Base-by-base conservation (phyloP, 2,888 invertebrate species). In the Criorhina ranunculi region DNA sequence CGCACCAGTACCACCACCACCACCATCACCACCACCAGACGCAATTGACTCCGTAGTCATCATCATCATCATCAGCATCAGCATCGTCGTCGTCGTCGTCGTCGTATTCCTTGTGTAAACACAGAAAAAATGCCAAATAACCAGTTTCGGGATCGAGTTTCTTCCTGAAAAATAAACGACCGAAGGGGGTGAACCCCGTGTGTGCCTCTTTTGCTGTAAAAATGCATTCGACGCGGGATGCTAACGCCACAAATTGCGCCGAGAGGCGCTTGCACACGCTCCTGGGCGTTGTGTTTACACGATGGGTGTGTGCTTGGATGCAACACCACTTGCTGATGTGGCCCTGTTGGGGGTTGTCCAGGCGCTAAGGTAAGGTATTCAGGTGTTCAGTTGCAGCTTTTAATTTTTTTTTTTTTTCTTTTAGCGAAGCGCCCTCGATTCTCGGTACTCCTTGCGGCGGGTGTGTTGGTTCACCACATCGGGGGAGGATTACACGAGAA, bases 231-330 rank as follows among this genome's bases (percentile, higher is more conserved):
- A 24, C 3, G 44, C 7, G 35, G 35, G 29, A 80, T 85, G 85
- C 85, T 76, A 85, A 85, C 85, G 85, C 85, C 85, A 85, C 49
- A 53, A 59, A 83, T 64, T 44, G 67, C 24, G n/a, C n/a, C n/a
- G n/a, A 33, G 51, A 70, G 73, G 85, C 85, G 80, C 80, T 85
- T 70, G 75, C 49, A 46, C 57, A 59, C 40, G 69, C 80, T 80
- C 40, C 53, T 75, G 70, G 75, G 75, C 64, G 69, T 75, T 70
- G 31, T 85, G 80, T 85, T 85, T 85, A 80, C 59, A 66, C 15
- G 17, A 31, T 49, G 17, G 33, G 69, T 77, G 53, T 77, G 53
- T 51, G 42, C 66, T 33, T 33, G 8, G 31, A 37, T 64, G 69
- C 51, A 76, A 69, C 67, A 69, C 72, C 82, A 62, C 82, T 82